A percentile compares a stretch with the other conserved stretches of the same genome.
Conservation (phyloP, 2,888 invertebrate species). For the Leucophora obtusa region DNA sequence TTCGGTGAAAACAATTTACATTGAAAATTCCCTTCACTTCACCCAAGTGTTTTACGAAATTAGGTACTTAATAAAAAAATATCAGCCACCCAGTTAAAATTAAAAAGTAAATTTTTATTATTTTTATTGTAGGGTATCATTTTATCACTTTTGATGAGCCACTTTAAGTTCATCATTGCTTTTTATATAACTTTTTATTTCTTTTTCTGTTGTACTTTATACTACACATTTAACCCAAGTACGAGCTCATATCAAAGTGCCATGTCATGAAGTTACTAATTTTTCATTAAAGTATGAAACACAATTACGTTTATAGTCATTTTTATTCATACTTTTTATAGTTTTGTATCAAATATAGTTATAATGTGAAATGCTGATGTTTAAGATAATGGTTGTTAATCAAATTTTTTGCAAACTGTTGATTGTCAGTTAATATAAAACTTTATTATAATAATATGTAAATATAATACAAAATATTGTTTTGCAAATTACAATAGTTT, state of each 20-base stretch:
- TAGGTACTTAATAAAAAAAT: too few relatives aligned
- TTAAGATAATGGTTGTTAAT: not conserved
- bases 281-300: slow-evolving; percentile 40
- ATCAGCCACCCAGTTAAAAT: too few relatives aligned
- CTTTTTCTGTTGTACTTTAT: slow-evolving; percentile 41
- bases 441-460: too few relatives aligned
- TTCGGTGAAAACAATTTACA: too few relatives aligned
- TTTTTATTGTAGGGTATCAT: not conserved
- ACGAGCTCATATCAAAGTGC: slow-evolving; percentile 13
- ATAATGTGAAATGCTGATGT: not conserved
- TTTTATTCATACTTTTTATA: not conserved
- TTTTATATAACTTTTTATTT: not conserved
- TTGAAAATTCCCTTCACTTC: too few relatives aligned
- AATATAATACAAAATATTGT: too few relatives aligned
- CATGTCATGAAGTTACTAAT: slow-evolving; percentile 45
- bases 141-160: not conserved
- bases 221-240: slow-evolving; percentile 36
- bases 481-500: too few relatives aligned
- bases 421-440: too few relatives aligned
- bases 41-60: too few relatives aligned
- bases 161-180: not conserved
- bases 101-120: too few relatives aligned
- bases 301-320: slow-evolving; percentile 28
- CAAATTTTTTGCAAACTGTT: not conserved
- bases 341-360: not conserved